phyloP scores from a whole-genome alignment of 2,797 vertebrate genomes.

The Chromis chromis region DNA sequence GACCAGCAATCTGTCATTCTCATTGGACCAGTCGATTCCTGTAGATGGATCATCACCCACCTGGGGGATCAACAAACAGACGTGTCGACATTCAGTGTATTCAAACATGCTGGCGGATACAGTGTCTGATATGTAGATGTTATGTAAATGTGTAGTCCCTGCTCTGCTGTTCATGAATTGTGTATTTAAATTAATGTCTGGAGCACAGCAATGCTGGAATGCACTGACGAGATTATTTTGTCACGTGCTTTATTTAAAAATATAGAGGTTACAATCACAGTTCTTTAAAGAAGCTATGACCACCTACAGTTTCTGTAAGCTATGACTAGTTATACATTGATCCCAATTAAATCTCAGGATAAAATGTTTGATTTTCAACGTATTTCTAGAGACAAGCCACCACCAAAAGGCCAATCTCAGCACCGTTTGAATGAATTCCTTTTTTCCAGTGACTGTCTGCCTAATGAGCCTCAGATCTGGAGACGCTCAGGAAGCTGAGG shows the following conservation, averaged over 20 bases:
- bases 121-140: constrained; percentile 13
- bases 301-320: background rate
- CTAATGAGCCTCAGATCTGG: constrained; percentile 34
- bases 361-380: background rate
- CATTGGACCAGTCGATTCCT: constrained; percentile 98
- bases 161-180: constrained; percentile 22
- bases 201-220: background rate
- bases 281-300: background rate
- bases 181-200: background rate
- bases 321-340: background rate
- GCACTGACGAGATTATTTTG: background rate
- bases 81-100: constrained; percentile 18
- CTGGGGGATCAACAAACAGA: constrained; percentile 72
- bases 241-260: background rate
- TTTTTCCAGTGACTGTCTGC: constrained; percentile 13
- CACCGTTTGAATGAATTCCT: constrained; percentile 12
- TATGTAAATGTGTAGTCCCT: constrained; percentile 15
- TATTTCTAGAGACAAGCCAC: background rate
- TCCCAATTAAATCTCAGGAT: background rate
- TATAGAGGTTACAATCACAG: background rate
- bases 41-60: constrained; percentile 92
- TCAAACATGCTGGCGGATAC: constrained; percentile 1
- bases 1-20: constrained; percentile 96
- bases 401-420: constrained; percentile 1
- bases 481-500: constrained; percentile 17